Conservation (phyloP, 2,797 vertebrate genomes). For the Manis pentadactyla region DNA sequence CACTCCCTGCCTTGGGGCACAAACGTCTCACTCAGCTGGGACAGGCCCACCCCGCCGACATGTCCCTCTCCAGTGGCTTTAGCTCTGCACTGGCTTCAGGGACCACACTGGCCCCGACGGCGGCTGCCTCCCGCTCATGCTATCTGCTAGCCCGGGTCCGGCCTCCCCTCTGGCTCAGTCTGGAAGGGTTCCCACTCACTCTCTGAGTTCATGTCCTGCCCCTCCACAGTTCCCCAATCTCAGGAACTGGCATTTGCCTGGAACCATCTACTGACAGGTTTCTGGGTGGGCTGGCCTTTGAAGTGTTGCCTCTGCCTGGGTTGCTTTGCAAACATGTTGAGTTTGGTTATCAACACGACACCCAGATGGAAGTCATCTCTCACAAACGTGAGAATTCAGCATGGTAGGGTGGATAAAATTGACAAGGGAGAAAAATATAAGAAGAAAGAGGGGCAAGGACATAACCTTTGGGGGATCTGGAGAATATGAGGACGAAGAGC, state of each 20-base stretch:
- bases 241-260: not conserved
- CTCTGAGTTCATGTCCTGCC: not conserved
- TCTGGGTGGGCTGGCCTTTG: not conserved
- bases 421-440: not conserved
- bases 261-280: not conserved
- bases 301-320: not conserved
- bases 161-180: not conserved
- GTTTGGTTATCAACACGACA: not conserved
- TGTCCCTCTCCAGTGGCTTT: not conserved
- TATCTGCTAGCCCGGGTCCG: not conserved
- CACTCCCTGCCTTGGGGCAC: not conserved
- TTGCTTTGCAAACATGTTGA: not conserved
- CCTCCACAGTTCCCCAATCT: not conserved
- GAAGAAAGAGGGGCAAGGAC: not conserved
- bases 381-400: not conserved
- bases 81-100: not conserved
- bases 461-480: not conserved
- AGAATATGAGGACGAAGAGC: not conserved
- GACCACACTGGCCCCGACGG: not conserved
- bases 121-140: not conserved
- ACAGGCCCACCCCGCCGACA: fast-evolving
- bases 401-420: not conserved
- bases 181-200: not conserved
- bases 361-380: not conserved
- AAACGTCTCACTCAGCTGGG: not conserved